Evolutionary conservation across 2,797 vertebrate species (phyloP).

Genomic region (Anguilla anguilla): DNA sequence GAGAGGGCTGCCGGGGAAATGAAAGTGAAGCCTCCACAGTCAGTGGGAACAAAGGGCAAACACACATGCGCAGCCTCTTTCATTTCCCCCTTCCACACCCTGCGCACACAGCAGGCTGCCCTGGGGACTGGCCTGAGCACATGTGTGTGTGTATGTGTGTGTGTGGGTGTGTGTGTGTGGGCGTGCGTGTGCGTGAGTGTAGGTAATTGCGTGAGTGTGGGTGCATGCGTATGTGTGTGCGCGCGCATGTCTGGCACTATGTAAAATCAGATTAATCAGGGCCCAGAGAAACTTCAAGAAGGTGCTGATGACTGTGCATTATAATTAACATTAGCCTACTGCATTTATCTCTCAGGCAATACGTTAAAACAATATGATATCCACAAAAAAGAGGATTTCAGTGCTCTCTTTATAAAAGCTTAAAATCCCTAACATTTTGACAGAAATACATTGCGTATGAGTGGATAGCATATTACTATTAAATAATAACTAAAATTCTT

Average conservation of each 20-base stretch:
- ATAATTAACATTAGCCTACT: not conserved
- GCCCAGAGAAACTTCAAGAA: not conserved
- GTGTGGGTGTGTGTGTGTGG: not conserved
- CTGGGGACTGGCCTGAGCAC: not conserved
- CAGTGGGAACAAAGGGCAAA: slow-evolving; percentile 19
- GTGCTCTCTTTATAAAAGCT: not conserved
- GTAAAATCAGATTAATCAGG: not conserved
- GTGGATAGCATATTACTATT: not conserved
- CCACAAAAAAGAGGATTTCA: not conserved
- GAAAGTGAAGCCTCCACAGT: slow-evolving; percentile 5
- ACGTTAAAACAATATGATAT: not conserved
- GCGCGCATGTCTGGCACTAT: not conserved
- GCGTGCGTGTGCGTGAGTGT: not conserved
- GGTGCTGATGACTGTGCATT: not conserved
- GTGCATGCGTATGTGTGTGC: too few species aligned
- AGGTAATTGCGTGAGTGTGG: not conserved
- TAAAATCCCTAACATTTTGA: not conserved
- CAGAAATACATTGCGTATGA: not conserved
- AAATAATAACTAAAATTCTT: not conserved
- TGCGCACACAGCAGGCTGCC: not conserved
- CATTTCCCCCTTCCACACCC: not conserved
- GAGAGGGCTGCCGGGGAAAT: not conserved
- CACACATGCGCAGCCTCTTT: not conserved
- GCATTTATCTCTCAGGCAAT: not conserved
- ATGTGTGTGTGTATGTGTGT: not conserved